phyloP scores from a whole-genome alignment of 2,113 vertebrate genomes.

The Tupaia tana region DNA sequence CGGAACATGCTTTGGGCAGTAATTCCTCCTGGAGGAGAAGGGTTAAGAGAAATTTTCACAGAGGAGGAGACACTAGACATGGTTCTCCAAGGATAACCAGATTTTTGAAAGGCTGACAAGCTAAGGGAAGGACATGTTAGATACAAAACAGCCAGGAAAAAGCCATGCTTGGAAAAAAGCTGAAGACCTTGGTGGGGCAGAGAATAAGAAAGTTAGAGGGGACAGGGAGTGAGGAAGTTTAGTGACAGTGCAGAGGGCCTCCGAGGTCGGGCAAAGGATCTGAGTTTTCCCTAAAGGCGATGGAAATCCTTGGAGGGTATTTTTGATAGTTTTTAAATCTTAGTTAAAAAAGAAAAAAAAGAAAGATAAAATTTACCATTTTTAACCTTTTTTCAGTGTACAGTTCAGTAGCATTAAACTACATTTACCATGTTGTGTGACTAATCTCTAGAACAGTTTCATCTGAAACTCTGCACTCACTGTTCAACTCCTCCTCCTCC shows the following conservation, averaged over 20 bases:
- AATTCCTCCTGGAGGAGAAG: slow-evolving; percentile 6
- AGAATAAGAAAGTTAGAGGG: neutral
- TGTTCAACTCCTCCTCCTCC: neutral
- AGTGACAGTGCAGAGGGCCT: neutral
- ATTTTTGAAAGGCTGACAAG: slow-evolving; percentile 10
- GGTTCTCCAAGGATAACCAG: slow-evolving; percentile 1
- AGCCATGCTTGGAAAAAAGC: neutral
- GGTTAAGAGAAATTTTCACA: neutral
- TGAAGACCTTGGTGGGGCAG: neutral
- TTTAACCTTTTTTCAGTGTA: neutral
- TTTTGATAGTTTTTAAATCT: neutral
- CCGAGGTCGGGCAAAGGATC: neutral
- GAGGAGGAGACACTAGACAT: neutral
- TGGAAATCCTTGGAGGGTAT: neutral
- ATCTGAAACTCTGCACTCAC: neutral
- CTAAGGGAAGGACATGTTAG: neutral
- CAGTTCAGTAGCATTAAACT: neutral
- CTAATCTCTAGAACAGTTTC: neutral
- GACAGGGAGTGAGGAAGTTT: neutral
- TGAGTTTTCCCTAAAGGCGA: neutral
- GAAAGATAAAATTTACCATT: neutral
- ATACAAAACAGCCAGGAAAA: slow-evolving; percentile 24
- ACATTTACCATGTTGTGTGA: neutral
- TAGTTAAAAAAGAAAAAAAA: neutral
- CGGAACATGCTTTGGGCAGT: neutral